Conservation (phyloP, 1,140 invertebrate species). For the Monomorium pharaonis region DNA sequence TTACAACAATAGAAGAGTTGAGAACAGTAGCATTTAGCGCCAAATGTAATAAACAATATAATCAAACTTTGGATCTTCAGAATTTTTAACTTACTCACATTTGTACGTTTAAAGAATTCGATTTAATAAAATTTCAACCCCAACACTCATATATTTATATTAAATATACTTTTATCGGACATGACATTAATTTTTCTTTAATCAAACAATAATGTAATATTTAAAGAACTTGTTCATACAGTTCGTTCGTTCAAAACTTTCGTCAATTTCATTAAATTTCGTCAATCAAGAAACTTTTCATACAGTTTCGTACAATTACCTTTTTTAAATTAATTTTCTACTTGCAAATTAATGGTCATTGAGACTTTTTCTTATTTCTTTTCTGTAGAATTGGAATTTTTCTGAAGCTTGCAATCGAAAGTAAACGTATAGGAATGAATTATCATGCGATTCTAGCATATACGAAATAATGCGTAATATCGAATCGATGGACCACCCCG, state of each 20-base stretch:
- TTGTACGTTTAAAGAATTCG: background rate
- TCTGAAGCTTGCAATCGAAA: background rate
- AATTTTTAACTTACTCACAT: background rate
- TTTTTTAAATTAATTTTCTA: background rate
- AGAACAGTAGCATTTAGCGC: background rate
- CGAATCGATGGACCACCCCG: background rate
- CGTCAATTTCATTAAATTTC: background rate
- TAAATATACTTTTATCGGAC: background rate
- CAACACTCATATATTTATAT: background rate
- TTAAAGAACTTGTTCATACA: background rate
- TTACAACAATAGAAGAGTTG: background rate
- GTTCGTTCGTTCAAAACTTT: background rate
- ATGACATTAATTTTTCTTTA: background rate
- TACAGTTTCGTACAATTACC: background rate
- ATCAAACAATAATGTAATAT: background rate
- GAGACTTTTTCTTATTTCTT: too few relatives aligned
- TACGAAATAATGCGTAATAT: background rate
- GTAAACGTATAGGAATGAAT: background rate
- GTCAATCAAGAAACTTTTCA: background rate
- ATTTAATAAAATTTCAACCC: background rate
- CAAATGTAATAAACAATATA: background rate
- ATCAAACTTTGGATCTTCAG: background rate
- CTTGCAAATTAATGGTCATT: background rate
- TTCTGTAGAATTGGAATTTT: background rate
- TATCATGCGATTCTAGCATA: background rate